Percentiles rank a stretch among this genome's conserved stretches.
These are phyloP conservation scores for Orientallactaga bullata DNA, from an alignment of 2,113 vertebrate genomes.

Conservation along the genomic window DNA sequence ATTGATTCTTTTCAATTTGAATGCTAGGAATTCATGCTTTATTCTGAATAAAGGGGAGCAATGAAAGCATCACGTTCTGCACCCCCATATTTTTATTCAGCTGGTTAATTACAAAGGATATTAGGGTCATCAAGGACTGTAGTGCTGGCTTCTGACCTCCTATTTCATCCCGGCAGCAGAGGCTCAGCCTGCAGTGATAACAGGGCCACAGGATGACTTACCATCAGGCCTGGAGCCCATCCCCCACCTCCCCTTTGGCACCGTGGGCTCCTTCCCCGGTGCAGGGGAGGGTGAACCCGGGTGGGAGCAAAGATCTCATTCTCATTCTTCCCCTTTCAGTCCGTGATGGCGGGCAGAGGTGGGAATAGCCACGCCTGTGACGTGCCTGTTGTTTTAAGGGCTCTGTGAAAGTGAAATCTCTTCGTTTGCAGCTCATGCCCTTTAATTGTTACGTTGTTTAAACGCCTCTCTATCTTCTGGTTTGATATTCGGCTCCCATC, in stretches of 20 bases:
- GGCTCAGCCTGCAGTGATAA: accelerated
- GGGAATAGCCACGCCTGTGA: not conserved
- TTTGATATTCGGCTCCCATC: not conserved
- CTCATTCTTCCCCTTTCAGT: not conserved
- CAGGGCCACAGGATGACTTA: not conserved
- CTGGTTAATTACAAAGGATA: not conserved
- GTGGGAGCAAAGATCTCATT: too few relatives aligned
- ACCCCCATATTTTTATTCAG: not conserved
- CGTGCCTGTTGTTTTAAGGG: not conserved
- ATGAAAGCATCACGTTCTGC: not conserved
- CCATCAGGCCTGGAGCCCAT: not conserved
- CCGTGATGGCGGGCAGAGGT: not conserved
- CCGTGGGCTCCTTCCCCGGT: not conserved
- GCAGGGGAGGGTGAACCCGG: not conserved
- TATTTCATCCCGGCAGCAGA: not conserved
- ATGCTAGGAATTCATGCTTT: not conserved
- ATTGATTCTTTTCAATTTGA: not conserved
- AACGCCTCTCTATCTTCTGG: not conserved
- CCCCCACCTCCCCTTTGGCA: not conserved
- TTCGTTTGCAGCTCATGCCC: not conserved
- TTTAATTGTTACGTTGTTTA: not conserved
- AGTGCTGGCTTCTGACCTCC: not conserved
- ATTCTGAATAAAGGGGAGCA: not conserved
- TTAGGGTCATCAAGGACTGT: not conserved
- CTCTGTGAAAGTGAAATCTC: not conserved